phyloP scores from a whole-genome alignment of 2,113 vertebrate genomes.

The Pangasianodon hypophthalmus region DNA sequence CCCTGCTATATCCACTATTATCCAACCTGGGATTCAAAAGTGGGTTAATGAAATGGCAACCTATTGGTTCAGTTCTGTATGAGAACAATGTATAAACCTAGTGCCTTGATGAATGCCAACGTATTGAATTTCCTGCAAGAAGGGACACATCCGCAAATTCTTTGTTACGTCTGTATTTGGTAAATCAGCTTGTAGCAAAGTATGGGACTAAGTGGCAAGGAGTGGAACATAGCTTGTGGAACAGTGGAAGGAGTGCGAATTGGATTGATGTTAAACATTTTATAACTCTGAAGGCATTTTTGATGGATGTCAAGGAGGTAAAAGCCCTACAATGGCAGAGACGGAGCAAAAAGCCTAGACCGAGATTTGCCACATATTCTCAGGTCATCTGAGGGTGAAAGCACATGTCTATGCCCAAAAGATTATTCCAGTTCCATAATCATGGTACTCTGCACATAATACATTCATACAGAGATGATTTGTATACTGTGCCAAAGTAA shows the following conservation, averaged over 20 bases:
- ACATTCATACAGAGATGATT: neutral
- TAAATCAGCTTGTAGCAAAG: slow-evolving; percentile 13
- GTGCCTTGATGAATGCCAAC: slow-evolving; percentile 57
- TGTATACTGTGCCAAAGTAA: neutral
- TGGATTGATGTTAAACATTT: slow-evolving; percentile 55
- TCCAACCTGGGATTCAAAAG: neutral
- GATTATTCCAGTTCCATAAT: neutral
- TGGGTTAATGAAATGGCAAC: slow-evolving; percentile 18
- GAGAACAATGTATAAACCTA: slow-evolving; percentile 50
- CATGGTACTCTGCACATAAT: neutral
- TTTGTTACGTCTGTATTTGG: slow-evolving; percentile 31
- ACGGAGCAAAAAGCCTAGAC: slow-evolving; percentile 47
- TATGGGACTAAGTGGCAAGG: slow-evolving; percentile 31
- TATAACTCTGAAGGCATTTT: slow-evolving; percentile 46
- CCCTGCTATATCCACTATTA: slow-evolving; percentile 7
- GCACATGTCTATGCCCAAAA: neutral
- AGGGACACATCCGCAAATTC: neutral
- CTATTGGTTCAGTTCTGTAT: neutral
- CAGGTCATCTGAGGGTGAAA: slow-evolving; percentile 4
- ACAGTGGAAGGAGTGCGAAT: slow-evolving; percentile 33
- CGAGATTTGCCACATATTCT: slow-evolving; percentile 6
- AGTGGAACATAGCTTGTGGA: slow-evolving; percentile 5
- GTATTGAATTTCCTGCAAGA: neutral
- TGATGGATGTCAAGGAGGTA: slow-evolving; percentile 46
- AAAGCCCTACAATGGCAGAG: slow-evolving; percentile 54